A percentile compares a stretch with the other conserved stretches of the same genome.
phyloP scores from a whole-genome alignment of 2,888 invertebrate species.

The Philonicus albiceps region DNA sequence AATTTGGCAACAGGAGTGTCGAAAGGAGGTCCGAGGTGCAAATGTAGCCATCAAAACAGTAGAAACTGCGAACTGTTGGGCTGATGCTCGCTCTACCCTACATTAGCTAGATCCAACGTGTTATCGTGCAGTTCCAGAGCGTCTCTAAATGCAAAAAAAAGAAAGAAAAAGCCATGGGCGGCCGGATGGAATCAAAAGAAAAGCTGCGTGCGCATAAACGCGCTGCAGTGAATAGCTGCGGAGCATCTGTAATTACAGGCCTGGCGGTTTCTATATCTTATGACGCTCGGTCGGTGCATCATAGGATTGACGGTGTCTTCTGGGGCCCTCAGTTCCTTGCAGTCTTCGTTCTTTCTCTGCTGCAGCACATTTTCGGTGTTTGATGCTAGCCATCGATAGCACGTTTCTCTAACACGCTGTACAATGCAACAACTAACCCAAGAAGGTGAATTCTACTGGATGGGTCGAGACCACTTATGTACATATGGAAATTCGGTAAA shows the following conservation, averaged over 20 bases:
- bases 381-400: neutral
- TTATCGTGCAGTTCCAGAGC: neutral
- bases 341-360: neutral
- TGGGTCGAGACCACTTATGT: too few species aligned
- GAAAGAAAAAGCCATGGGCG: neutral
- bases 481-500: too few species aligned
- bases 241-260: conserved; percentile 38
- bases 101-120: neutral
- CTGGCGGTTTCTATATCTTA: conserved; percentile 34
- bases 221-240: conserved; percentile 32
- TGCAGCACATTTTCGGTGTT: neutral
- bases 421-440: too few species aligned
- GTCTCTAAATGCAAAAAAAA: neutral
- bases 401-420: neutral
- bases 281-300: conserved; percentile 29
- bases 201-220: conserved; percentile 37
- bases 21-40: neutral
- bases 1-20: too few species aligned
- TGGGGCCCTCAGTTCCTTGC: neutral
- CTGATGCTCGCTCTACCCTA: neutral
- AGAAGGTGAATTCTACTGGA: too few species aligned
- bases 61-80: neutral
- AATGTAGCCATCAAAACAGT: neutral
- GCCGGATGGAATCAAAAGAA: conserved; percentile 9
- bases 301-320: neutral